phyloP scores from a whole-genome alignment of 2,113 vertebrate genomes.

The Limnothrissa miodon region DNA sequence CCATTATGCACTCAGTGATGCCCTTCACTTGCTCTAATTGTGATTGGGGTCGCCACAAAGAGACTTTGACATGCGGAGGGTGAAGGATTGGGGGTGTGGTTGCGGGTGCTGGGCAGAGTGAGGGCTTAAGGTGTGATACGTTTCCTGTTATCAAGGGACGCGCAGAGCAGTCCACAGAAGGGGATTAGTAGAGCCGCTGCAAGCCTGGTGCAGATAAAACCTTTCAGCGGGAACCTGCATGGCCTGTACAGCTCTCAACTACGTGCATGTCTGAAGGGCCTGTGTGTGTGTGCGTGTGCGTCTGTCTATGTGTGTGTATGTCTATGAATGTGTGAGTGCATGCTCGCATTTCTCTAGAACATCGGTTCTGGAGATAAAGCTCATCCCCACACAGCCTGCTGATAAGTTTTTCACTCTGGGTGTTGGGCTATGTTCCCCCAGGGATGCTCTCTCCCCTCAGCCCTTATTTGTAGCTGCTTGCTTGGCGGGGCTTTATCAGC shows the following conservation, averaged over 20 bases:
- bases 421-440: not conserved
- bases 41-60: not conserved
- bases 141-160: conserved; percentile 32
- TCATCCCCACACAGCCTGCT: conserved; percentile 7
- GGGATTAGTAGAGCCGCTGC: conserved; percentile 28
- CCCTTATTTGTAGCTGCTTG: not conserved
- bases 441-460: not conserved
- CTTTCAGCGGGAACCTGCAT: conserved; percentile 23
- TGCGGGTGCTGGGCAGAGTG: not conserved
- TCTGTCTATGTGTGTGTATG: not conserved
- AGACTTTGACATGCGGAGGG: not conserved
- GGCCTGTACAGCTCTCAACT: not conserved
- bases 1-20: not conserved
- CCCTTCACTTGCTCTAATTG: conserved; percentile 4
- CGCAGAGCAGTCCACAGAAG: not conserved
- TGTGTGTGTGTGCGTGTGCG: conserved; percentile 13
- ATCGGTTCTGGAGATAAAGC: conserved; percentile 1
- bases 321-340: not conserved
- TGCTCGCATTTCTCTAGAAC: conserved; percentile 6
- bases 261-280: not conserved
- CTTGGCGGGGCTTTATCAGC: not conserved
- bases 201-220: conserved; percentile 29
- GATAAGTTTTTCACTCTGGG: conserved; percentile 32
- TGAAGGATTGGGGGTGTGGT: not conserved
- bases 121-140: conserved; percentile 13